Evolutionary conservation across 1,140 invertebrate genomes (phyloP).

Genomic region (Venustaconcha ellipsiformis): DNA sequence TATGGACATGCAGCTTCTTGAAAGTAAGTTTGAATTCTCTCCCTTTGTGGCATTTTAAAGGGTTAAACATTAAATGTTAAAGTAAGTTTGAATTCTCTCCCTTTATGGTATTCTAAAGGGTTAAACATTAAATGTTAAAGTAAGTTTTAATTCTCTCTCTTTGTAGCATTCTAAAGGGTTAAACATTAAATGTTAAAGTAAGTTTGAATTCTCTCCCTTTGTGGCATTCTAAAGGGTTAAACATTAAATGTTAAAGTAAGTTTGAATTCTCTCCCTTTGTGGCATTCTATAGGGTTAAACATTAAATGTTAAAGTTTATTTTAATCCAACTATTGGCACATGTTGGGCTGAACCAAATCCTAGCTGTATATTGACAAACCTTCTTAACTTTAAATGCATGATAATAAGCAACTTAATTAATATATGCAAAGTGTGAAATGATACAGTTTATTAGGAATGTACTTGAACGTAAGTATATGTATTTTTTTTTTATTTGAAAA

Average conservation of each 20-base stretch:
- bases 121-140: constrained; percentile 33
- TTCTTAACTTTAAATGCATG: no score
- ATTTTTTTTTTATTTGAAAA: no score
- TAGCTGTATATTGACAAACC: no score
- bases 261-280: not conserved
- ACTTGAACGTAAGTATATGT: no score
- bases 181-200: not conserved
- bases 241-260: constrained; percentile 42
- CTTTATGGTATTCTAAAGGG: not conserved
- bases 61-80: constrained; percentile 19
- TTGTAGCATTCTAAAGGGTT: not conserved
- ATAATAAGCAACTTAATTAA: no score
- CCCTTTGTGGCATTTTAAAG: not conserved
- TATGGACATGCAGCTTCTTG: constrained; percentile 61
- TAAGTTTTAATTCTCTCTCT: constrained; percentile 28
- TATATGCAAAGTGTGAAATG: no score
- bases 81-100: constrained; percentile 39
- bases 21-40: constrained; percentile 45
- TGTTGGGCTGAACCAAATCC: no score
- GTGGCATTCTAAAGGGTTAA: no score
- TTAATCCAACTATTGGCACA: no score
- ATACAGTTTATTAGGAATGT: no score
- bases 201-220: no score
- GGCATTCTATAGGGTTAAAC: not conserved
- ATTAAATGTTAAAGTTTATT: not conserved